Evolutionary conservation across 2,113 vertebrate genomes (phyloP).

Genomic region (Silurus asotus): DNA sequence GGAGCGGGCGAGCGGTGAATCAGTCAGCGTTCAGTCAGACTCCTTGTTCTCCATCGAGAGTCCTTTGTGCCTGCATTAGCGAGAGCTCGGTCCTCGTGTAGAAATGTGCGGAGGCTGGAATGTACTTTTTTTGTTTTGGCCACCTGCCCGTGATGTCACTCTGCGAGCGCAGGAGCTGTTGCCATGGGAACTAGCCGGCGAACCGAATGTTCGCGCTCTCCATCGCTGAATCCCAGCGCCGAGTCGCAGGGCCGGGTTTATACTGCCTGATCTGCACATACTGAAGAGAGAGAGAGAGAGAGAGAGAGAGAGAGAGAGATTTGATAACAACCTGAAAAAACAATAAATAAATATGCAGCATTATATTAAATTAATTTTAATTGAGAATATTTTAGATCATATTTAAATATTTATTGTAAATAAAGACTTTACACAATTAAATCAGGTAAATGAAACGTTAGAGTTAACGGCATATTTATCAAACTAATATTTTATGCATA

Average conservation of each 20-base stretch:
- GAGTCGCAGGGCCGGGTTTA: neutral
- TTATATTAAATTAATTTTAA: too few relatives aligned
- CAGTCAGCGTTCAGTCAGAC: neutral
- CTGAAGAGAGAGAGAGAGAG: too few relatives aligned
- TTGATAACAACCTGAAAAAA: too few relatives aligned
- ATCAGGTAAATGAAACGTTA: too few relatives aligned
- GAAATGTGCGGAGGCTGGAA: slow-evolving; percentile 41
- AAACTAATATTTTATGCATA: too few relatives aligned
- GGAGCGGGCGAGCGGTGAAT: neutral
- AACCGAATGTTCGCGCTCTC: slow-evolving; percentile 63
- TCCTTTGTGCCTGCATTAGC: slow-evolving; percentile 10
- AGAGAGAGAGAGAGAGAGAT: too few relatives aligned
- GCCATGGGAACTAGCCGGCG: slow-evolving; percentile 70
- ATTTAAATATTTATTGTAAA: neutral
- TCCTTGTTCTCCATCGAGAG: neutral
- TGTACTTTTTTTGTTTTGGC: slow-evolving; percentile 51
- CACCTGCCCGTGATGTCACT: slow-evolving; percentile 52
- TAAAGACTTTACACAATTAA: neutral
- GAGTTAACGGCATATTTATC: too few relatives aligned
- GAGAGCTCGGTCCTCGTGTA: neutral
- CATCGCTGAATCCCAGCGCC: neutral
- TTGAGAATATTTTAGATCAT: neutral
- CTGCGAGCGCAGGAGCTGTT: slow-evolving; percentile 62
- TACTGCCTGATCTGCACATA: neutral
- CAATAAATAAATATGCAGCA: too few relatives aligned